These are phyloP conservation scores for Eremophila alpestris DNA, from an alignment of 2,797 vertebrate species.

Conservation along the genomic window DNA sequence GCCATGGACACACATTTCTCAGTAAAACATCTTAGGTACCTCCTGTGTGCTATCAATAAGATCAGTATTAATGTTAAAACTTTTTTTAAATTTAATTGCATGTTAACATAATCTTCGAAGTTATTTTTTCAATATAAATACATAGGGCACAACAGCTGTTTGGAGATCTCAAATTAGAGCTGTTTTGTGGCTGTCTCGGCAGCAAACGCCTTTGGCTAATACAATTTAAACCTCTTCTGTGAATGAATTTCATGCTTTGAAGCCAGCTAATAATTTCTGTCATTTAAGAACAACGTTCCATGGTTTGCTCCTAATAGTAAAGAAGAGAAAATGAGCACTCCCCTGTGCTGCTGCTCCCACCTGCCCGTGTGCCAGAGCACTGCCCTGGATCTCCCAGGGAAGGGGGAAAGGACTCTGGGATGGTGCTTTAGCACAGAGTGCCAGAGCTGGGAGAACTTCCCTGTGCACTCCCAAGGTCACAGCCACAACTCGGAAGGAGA, in stretches of 20 bases:
- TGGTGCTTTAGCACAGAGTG: accelerated
- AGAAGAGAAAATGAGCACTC: not conserved
- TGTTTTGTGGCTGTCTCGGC: constrained; percentile 57
- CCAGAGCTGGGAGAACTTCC: not conserved
- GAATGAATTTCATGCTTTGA: constrained; percentile 40
- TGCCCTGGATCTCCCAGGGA: not conserved
- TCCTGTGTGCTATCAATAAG: constrained; percentile 24
- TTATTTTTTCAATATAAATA: constrained; percentile 46
- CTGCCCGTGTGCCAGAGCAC: not conserved
- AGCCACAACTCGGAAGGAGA: constrained; percentile 51
- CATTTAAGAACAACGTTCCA: constrained; percentile 44
- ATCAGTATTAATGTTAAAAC: not conserved
- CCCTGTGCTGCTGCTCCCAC: not conserved
- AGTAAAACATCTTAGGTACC: not conserved
- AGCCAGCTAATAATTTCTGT: constrained; percentile 45
- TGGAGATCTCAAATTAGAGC: constrained; percentile 57
- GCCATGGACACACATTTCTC: not conserved
- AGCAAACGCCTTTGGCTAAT: constrained; percentile 57
- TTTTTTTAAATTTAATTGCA: constrained; percentile 14
- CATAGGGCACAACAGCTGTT: constrained; percentile 19
- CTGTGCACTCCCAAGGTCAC: constrained; percentile 71
- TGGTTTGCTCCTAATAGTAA: not conserved
- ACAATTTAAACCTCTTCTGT: constrained; percentile 34
- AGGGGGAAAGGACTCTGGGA: accelerated
- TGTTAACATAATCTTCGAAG: constrained; percentile 46